Base-by-base conservation (phyloP, 1,140 invertebrate species). In the Trissolcus basalis region DNA sequence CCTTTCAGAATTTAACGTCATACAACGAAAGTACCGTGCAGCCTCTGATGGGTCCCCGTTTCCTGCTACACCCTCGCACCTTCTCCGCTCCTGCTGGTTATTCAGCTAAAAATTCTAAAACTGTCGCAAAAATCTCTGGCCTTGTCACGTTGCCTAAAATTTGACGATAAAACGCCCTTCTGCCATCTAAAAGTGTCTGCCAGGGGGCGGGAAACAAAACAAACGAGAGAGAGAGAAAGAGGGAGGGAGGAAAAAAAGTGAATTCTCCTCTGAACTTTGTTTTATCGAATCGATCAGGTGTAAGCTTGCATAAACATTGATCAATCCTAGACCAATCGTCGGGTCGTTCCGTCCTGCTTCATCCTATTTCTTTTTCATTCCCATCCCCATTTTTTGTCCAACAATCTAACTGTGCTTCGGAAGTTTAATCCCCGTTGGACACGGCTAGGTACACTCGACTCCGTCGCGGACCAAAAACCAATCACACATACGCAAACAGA, bases 401-500 rank as follows among this genome's bases (percentile, higher is more conserved):
- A 15, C 55, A 64, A 58, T 75, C 59, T 75, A 59, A 69, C 60
- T 63, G 59, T 39, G 59, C 53, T 64, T 64, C 41, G 55, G 43
- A 71, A 69, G 47, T 75, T 75, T 69, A 75, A 75, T 75, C 72
- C 72, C 55, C 44, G 47, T 45, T 27, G 58, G 59, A 63, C 54
- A 58, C 15, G 45, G 33, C 51, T 61, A 59, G 54, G 60, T 65
- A 65, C 70, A 61, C 54, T 60, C 39, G 50, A 50, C 47, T 64
- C 50, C 11, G 49, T 45, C 41, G 44, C 55, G 59, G 55, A 67
- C 60, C 65, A 70, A 64, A 79, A 77, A 74, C 77, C 73, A 74
- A 77, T 79, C 77, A 58, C 77, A 70, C 69, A 61, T 61, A 70
- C 55, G 55, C 56, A 70, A 65, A 64, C 60, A 65, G 16, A 63